Base-by-base conservation (phyloP, 2,888 invertebrate genomes). In the Stegophylla sp. region DNA sequence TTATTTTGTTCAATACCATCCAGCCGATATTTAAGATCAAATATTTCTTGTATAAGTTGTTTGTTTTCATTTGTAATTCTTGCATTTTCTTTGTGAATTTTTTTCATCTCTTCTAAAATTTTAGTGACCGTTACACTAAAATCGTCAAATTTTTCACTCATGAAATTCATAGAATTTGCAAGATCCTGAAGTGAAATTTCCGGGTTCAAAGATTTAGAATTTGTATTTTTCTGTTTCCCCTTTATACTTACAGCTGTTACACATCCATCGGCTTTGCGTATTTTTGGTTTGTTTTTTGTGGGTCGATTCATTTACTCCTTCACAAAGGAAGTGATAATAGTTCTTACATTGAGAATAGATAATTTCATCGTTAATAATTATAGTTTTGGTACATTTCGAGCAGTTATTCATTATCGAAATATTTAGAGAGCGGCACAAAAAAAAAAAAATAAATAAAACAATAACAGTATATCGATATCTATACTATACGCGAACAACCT, bases 11-110 rank as follows among this genome's bases (percentile, higher is more conserved):
- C 51, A 2, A 51, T 51, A 5, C 15, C 1, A 51, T 51, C 51
- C 3, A 51, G 51, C 4, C 17, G 61, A 61, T 61, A 61, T 61
- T 61, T 61, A 61, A 61, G 61, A 61, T 61, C 34, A 61, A 61
- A 28, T 61, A 61, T 61, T 34, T 61, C 61, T 61, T 34, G 61
- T 2, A 28, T 61, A 34, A 61, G 28, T 61, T 61, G 28, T 34
- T 15, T 34, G 28, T 61, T 61, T 17, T n/a, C 34, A 17, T 63
- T 34, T 34, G n/a, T 2, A 63, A 63, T 34, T 51, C 15, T 51
- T n/a, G n/a, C 15, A 51, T 51, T 51, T 51, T 51, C 51, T n/a
- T 17, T 51, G 15, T n/a, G n/a, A 51, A 51, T 51, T 51, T 51
- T n/a, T 3, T 51, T 51, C 51, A 51, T 51, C 15, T 51, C 51